phyloP scores from a whole-genome alignment of 1,140 invertebrate genomes.

The Pogonomyrmex californicus region DNA sequence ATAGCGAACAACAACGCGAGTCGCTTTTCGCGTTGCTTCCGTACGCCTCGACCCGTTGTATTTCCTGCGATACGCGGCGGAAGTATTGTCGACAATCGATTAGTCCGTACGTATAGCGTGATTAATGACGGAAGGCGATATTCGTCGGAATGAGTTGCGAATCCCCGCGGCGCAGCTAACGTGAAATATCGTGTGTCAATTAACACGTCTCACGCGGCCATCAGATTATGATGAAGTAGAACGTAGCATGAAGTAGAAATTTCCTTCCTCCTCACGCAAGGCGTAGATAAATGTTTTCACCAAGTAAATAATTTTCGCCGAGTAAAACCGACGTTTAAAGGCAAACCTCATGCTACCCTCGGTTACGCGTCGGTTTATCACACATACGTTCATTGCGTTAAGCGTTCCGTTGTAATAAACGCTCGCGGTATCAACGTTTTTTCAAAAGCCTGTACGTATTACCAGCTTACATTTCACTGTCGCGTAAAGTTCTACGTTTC shows the following conservation, averaged over 20 bases:
- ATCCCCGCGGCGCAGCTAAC: constrained; percentile 12
- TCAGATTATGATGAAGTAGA: constrained; percentile 56
- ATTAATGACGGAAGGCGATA: constrained; percentile 61
- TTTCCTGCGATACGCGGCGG: constrained; percentile 50
- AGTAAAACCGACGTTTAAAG: not conserved
- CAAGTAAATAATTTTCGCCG: constrained; percentile 43
- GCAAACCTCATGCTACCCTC: not conserved
- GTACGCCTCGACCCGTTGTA: constrained; percentile 1
- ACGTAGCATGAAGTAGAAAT: constrained; percentile 21
- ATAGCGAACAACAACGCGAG: constrained; percentile 18
- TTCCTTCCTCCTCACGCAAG: constrained; percentile 36
- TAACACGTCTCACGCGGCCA: constrained; percentile 46
- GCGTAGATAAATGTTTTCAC: constrained; percentile 22
- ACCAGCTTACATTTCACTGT: constrained; percentile 22
- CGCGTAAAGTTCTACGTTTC: not conserved
- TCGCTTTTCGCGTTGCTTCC: not conserved
- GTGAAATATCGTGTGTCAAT: constrained; percentile 62
- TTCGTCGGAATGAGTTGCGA: constrained; percentile 58
- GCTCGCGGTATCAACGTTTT: not conserved
- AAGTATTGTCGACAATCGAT: constrained; percentile 58
- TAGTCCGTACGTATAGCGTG: constrained; percentile 49
- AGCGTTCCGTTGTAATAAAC: not conserved
- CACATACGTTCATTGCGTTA: constrained; percentile 6
- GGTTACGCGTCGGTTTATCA: constrained; percentile 3
- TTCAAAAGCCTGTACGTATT: constrained; percentile 19